Evolutionary conservation across 2,797 vertebrate species (phyloP), one percentile per base, ranked within the genome.

Genomic region (Microchirus variegatus): DNA sequence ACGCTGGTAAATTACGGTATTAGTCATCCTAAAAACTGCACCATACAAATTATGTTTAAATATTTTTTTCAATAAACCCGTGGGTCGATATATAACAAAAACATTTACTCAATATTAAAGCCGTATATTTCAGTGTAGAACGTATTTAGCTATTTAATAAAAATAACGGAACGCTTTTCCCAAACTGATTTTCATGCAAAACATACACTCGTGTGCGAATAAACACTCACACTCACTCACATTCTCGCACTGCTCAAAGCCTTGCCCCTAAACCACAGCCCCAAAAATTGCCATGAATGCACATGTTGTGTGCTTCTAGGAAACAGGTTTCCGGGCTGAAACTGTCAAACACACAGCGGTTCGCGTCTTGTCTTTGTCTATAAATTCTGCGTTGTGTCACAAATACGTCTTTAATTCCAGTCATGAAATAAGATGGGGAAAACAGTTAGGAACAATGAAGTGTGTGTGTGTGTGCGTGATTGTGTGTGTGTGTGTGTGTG

Each of bases 211-310:
- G 4, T 26, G 42, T 38, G n/a, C 63, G 26, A 50, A 69, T 43
- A 48, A 58, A 57, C 60, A 14, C 12, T 42, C 10, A 14, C 44
- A 38, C 15, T 15, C 43, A 22, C 40, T 62, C 48, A 50, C 44
- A 18, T 45, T 55, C 50, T 58, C 41, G 43, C 17, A 15, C 37
- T 70, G 36, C 16, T 49, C 37, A 51, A 51, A 53, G 59, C 68
- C 68, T 67, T 59, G 1, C 54, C 60, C 50, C 26, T 15, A 64
- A 75, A 68, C 59, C 77, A 57, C 56, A 67, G 50, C 54, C 67
- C 46, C 59, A 57, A 57, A 68, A 36, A 49, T 35, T 57, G 10
- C 53, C n/a, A 17, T 55, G 15, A 66, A 49, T 40, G 61, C 68
- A 59, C 51, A 61, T 35, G 15, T 58, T 77, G 63, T 65, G 46